These are phyloP conservation scores for Lasius platythorax DNA, from an alignment of 2,888 invertebrate species.

Conservation along the genomic window DNA sequence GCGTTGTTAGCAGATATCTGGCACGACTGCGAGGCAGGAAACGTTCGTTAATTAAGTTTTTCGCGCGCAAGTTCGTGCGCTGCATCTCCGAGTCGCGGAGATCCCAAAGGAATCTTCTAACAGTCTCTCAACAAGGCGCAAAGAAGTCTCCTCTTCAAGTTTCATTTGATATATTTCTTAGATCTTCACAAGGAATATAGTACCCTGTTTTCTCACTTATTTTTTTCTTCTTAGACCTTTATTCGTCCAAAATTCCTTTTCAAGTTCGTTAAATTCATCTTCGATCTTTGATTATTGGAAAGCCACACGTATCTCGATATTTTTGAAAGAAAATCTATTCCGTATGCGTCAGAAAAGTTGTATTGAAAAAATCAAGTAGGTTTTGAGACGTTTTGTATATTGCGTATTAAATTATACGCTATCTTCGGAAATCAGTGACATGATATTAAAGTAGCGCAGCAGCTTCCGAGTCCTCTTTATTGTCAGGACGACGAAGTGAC, in stretches of 20 bases:
- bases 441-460: not conserved
- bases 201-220: not conserved
- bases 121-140: not conserved
- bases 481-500: constrained; percentile 37
- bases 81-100: not conserved
- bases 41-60: constrained; percentile 73
- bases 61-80: constrained; percentile 56
- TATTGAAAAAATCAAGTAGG: not conserved
- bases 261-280: not conserved
- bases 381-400: not conserved
- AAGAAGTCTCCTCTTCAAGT: not conserved
- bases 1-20: constrained; percentile 72
- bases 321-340: not conserved
- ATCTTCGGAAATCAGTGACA: not conserved
- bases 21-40: constrained; percentile 42
- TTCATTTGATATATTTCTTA: not conserved
- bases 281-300: not conserved
- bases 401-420: not conserved
- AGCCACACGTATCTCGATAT: not conserved
- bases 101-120: not conserved
- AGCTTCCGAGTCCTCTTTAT: constrained; percentile 13
- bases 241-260: not conserved
- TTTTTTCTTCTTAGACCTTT: not conserved
- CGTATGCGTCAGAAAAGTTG: not conserved
- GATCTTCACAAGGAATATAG: not conserved